Percentiles rank a stretch among this genome's conserved stretches.
Conservation (phyloP, 2,888 invertebrate species). For the Charanyca ferruginea region DNA sequence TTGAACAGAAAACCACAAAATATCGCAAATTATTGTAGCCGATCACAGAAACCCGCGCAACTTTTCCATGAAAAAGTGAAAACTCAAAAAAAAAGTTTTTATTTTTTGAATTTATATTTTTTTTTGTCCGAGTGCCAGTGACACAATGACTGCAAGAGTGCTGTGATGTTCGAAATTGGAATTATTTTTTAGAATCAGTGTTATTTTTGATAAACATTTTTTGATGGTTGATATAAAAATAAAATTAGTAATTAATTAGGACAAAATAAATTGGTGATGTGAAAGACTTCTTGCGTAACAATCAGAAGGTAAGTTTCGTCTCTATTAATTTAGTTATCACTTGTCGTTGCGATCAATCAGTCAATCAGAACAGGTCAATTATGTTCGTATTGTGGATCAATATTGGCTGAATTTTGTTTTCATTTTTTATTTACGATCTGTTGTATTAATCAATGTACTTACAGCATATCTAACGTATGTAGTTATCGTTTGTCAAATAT, state of each 20-base stretch:
- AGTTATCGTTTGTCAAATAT: neutral
- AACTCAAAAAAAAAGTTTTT: constrained; percentile 31
- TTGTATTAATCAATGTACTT: neutral
- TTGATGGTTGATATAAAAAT: constrained; percentile 31
- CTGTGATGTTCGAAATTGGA: constrained; percentile 70
- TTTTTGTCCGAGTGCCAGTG: constrained; percentile 68
- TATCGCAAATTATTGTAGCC: constrained; percentile 35
- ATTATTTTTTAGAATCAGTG: constrained; percentile 58
- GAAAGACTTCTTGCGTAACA: constrained; percentile 67
- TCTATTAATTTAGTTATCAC: neutral
- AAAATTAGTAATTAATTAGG: constrained; percentile 30
- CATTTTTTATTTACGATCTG: too few species aligned
- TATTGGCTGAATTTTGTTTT: neutral
- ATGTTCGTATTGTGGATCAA: constrained; percentile 3
- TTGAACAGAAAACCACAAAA: constrained; percentile 37
- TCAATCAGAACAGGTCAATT: neutral
- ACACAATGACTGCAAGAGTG: constrained; percentile 68
- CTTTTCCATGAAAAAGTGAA: constrained; percentile 38
- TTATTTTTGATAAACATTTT: constrained; percentile 44
- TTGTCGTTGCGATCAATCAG: neutral
- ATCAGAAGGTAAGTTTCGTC: constrained; percentile 57
- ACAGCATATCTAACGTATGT: neutral
- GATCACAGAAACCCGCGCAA: constrained; percentile 53
- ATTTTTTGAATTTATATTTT: constrained; percentile 43
- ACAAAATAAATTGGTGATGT: constrained; percentile 59